Evolutionary conservation across 2,888 invertebrate genomes (phyloP).

Genomic region (Pristionchus mayeri): DNA sequence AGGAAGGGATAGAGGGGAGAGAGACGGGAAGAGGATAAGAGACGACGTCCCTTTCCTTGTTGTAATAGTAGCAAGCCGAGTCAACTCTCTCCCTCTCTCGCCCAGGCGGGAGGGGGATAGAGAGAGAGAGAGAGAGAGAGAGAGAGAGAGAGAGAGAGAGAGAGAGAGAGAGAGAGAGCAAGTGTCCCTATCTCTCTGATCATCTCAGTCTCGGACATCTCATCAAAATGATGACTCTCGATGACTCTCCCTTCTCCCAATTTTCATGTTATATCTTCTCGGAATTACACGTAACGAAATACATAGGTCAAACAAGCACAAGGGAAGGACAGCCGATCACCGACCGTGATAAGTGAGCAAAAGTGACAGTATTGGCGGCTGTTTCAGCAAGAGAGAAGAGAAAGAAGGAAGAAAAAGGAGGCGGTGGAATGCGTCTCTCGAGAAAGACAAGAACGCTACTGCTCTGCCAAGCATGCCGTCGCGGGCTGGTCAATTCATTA

Average conservation of each 20-base stretch:
- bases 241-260: too few relatives aligned
- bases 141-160: neutral
- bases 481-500: constrained; percentile 23
- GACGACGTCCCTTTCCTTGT: constrained; percentile 27
- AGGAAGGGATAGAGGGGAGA: neutral
- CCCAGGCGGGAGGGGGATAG: too few relatives aligned
- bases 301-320: neutral
- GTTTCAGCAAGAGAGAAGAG: neutral
- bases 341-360: neutral
- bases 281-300: neutral
- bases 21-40: neutral
- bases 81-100: too few relatives aligned
- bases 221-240: too few relatives aligned
- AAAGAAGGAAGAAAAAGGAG: neutral
- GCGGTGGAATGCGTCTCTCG: constrained; percentile 12
- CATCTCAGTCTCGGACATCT: neutral
- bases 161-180: neutral
- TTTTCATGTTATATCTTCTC: too few relatives aligned
- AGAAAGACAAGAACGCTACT: constrained; percentile 6
- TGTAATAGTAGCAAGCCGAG: constrained; percentile 43
- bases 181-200: neutral
- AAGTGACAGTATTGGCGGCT: constrained; percentile 38
- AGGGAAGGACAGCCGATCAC: neutral
- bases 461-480: too few relatives aligned
- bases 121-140: neutral